phyloP scores from a whole-genome alignment of 92 coral and sea anemone species.

The Epizoanthus scotinus region DNA sequence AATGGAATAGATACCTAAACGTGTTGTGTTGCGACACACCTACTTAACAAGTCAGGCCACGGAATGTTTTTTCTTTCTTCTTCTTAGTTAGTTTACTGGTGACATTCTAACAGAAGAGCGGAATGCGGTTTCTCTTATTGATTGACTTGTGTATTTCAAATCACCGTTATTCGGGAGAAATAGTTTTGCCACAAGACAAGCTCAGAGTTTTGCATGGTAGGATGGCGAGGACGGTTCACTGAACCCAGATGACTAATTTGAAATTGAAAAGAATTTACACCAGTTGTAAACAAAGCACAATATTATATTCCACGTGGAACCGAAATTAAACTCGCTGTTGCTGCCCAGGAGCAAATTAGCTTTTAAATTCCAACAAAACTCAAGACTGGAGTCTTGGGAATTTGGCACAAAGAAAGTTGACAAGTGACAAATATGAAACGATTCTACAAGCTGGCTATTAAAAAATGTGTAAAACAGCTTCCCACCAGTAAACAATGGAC shows the following conservation, averaged over 20 bases:
- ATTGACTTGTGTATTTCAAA: background rate
- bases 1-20: no score
- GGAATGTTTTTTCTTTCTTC: no score
- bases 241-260: background rate
- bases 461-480: background rate
- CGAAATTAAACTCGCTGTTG: background rate
- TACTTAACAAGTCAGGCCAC: no score
- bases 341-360: background rate
- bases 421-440: no score
- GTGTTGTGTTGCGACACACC: no score
- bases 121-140: no score
- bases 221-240: background rate
- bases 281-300: conserved; percentile 32
- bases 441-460: background rate
- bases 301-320: conserved; percentile 37
- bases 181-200: background rate
- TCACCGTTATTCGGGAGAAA: background rate
- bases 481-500: conserved; percentile 4
- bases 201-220: background rate
- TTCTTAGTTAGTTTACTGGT: no score
- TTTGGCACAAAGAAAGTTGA: background rate
- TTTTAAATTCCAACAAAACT: background rate
- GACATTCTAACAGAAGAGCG: no score
- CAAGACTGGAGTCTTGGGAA: no score
- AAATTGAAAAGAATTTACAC: conserved; percentile 15